These are phyloP conservation scores for Scomber colias DNA, from an alignment of 2,113 vertebrate genomes.

Conservation along the genomic window DNA sequence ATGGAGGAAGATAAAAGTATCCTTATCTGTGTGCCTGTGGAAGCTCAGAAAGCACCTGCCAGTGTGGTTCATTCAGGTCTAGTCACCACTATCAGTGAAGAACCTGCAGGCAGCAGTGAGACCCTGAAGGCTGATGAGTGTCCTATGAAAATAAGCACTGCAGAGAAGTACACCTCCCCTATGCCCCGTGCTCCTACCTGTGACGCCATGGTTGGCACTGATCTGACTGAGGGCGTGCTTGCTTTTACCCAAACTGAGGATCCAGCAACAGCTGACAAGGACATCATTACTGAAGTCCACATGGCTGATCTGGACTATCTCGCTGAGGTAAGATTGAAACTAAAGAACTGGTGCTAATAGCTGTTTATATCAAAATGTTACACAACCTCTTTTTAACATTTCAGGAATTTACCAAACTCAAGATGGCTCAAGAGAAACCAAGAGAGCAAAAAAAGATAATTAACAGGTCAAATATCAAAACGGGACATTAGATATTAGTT, in stretches of 20 bases:
- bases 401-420: slow-evolving; percentile 76
- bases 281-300: slow-evolving; percentile 70
- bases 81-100: neutral
- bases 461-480: slow-evolving; percentile 59
- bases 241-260: slow-evolving; percentile 59
- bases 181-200: neutral
- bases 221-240: slow-evolving; percentile 8
- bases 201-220: slow-evolving; percentile 17
- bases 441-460: slow-evolving; percentile 28
- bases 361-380: neutral
- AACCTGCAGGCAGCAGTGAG: neutral
- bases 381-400: neutral
- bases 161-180: slow-evolving; percentile 33
- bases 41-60: neutral
- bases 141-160: neutral
- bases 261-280: slow-evolving; percentile 62
- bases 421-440: slow-evolving; percentile 34
- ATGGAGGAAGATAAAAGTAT: slow-evolving; percentile 43
- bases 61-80: neutral
- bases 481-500: neutral
- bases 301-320: slow-evolving; percentile 80
- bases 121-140: neutral
- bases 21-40: neutral
- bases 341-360: neutral
- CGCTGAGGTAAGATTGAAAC: slow-evolving; percentile 54